Evolutionary conservation across 1,140 invertebrate genomes (phyloP), one percentile per base, ranked within the genome.

Genomic region (Temnothorax curvispinosus): DNA sequence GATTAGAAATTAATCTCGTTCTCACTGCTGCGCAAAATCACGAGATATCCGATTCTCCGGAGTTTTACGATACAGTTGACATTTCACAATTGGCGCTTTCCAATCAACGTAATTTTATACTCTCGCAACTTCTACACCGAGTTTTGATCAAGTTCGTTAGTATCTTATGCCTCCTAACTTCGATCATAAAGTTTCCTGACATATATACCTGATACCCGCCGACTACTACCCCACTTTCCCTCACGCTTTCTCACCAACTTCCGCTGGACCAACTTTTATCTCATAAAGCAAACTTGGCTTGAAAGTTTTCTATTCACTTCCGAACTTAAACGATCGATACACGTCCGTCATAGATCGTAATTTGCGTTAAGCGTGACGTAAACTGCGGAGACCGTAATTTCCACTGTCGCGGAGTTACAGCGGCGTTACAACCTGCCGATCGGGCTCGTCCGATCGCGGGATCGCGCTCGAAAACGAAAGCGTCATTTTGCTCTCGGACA

Each of bases 401-500:
- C 13, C 41, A 74, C 5, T 27, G 11, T 41, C 8, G 5, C 8
- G 5, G 8, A 21, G n/a, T 60, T 38, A 41, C 64, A 27, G 32
- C 18, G 18, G 32, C 54, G 56, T 88, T 88, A 89, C 71, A 44
- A 78, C 35, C 18, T 3, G 38, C 27, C 54, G 65, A 76, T 35
- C 78, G 77, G 54, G 78, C 38, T 44, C 52, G 27, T 78, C 64
- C 35, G 38, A 52, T n/a, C 50, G 85, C 56, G 50, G 32, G 65
- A 77, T 44, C 85, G 18, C 81, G 85, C 71, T 60, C 85, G 74
- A 85, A 69, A 64, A 91, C 65, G 80, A 87, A 81, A 50, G 56
- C 86, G 75, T 91, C 82, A 89, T 76, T 85, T 90, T 91, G 90
- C 90, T 91, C 85, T 50, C 90, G 88, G 88, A 89, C 91, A 94